Percentiles rank a stretch among this genome's conserved stretches.
These are phyloP conservation scores for Panagrolaimus sp. DNA, from an alignment of 1,140 invertebrate species.

Conservation along the genomic window DNA sequence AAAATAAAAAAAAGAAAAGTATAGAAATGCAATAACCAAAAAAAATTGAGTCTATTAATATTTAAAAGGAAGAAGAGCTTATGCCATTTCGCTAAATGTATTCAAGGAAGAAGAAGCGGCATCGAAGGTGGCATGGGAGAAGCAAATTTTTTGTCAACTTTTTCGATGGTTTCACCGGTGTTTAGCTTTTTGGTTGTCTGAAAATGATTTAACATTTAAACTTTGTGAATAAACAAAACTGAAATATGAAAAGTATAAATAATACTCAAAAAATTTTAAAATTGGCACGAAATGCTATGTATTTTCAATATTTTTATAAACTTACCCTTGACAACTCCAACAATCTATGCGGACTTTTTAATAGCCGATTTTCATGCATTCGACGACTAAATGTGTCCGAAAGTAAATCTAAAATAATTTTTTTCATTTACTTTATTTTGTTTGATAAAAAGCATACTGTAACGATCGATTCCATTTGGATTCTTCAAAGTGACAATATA, in stretches of 20 bases:
- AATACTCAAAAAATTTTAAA: no score
- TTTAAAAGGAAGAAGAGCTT: no score
- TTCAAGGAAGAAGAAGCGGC: no score
- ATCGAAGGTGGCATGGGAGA: neutral
- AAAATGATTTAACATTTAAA: neutral
- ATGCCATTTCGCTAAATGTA: no score
- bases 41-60: no score
- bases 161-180: neutral
- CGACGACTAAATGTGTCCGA: neutral
- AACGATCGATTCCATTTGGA: constrained; percentile 7
- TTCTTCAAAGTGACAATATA: neutral
- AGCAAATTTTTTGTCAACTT: constrained; percentile 11
- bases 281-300: no score
- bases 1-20: no score
- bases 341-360: neutral
- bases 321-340: constrained; percentile 3
- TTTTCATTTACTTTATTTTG: no score
- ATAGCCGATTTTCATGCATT: neutral
- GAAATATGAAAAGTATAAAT: no score
- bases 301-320: no score
- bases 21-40: no score
- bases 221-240: no score
- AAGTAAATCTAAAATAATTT: neutral
- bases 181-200: neutral
- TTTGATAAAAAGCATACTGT: neutral